Percentiles rank a stretch among this genome's conserved stretches.
Evolutionary conservation across 1,140 invertebrate species (phyloP).

Genomic region (Papilio glaucus): DNA sequence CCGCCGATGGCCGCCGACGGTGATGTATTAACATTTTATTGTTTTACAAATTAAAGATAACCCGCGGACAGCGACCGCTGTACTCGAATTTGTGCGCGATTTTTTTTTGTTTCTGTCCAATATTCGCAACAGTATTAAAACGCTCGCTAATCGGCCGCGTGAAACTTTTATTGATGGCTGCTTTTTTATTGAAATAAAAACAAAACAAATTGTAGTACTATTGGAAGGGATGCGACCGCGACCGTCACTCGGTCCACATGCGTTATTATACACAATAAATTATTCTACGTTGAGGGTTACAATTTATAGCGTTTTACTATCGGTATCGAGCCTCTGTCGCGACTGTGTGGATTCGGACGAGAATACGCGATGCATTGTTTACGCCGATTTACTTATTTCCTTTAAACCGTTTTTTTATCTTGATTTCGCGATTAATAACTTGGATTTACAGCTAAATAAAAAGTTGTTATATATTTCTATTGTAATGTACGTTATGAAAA

Average conservation of each 20-base stretch:
- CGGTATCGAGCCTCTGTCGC: slow-evolving; percentile 35
- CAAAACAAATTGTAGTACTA: slow-evolving; percentile 37
- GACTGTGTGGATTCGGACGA: too few species aligned
- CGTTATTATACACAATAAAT: slow-evolving; percentile 68
- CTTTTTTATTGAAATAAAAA: slow-evolving; percentile 57
- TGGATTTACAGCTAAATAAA: too few species aligned
- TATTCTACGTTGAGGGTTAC: slow-evolving; percentile 58
- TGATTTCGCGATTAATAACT: too few species aligned
- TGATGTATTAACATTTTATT: slow-evolving; percentile 82
- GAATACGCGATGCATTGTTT: not conserved
- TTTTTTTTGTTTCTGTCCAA: slow-evolving; percentile 63
- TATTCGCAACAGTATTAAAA: slow-evolving; percentile 66
- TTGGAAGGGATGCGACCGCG: slow-evolving; percentile 46
- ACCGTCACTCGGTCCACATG: slow-evolving; percentile 52
- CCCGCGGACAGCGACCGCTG: slow-evolving; percentile 53
- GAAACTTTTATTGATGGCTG: slow-evolving; percentile 69
- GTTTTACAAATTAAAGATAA: slow-evolving; percentile 79
- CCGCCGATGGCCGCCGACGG: slow-evolving; percentile 53
- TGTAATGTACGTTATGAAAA: too few species aligned
- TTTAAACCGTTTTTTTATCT: not conserved
- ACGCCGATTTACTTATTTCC: not conserved
- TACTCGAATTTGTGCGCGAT: slow-evolving; percentile 52
- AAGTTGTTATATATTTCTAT: too few species aligned
- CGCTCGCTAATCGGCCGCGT: slow-evolving; percentile 65
- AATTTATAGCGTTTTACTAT: slow-evolving; percentile 65